A percentile compares a stretch with the other conserved stretches of the same genome.
phyloP scores from a whole-genome alignment of 2,888 invertebrate species.

The Smittia sp. region DNA sequence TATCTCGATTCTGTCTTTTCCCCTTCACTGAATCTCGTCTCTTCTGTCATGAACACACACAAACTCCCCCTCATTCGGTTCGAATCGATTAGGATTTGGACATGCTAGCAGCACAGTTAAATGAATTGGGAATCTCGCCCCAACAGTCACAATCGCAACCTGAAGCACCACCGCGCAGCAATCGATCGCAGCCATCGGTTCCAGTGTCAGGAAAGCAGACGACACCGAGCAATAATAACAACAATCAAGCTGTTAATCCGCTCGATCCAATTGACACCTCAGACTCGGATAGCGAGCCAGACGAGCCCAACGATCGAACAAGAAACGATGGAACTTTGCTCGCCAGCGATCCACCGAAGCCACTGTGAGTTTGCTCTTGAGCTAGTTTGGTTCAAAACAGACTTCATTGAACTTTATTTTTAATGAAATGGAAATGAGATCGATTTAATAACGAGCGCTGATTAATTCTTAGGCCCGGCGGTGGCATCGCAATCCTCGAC shows the following conservation, averaged over 20 bases:
- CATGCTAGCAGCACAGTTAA: slow-evolving; percentile 91
- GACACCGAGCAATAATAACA: slow-evolving; percentile 51
- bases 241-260: slow-evolving; percentile 59
- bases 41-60: slow-evolving; percentile 29
- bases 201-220: slow-evolving; percentile 48
- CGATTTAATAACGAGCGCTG: slow-evolving; percentile 45
- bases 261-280: slow-evolving; percentile 68
- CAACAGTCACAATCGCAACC: slow-evolving; percentile 60
- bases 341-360: slow-evolving; percentile 95
- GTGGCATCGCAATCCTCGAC: slow-evolving; percentile 58
- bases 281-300: slow-evolving; percentile 79
- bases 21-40: background rate
- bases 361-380: slow-evolving; percentile 73
- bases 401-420: slow-evolving; percentile 20
- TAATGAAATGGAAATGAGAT: background rate
- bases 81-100: slow-evolving; percentile 77
- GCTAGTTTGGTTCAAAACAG: slow-evolving; percentile 30
- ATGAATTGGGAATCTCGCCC: slow-evolving; percentile 77
- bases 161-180: slow-evolving; percentile 68
- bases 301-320: slow-evolving; percentile 73
- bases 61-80: background rate
- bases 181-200: slow-evolving; percentile 48
- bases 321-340: slow-evolving; percentile 91
- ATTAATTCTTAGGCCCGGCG: slow-evolving; percentile 60
- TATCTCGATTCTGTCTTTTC: slow-evolving; percentile 3